Conservation (phyloP, 92 coral and sea anemone genomes). For the Umimayanthus kanabou region DNA sequence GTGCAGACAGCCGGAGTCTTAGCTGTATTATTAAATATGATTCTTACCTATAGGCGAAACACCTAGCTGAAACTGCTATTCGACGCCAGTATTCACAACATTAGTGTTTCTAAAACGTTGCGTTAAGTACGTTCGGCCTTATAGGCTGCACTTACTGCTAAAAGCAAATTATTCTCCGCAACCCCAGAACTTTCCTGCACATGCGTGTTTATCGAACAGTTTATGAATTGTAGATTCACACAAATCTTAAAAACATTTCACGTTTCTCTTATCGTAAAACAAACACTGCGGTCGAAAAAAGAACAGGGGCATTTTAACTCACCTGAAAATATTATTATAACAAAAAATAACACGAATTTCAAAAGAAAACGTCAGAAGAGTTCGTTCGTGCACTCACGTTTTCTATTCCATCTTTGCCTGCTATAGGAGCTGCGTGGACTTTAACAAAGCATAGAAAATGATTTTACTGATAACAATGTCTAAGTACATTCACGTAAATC, state of each 20-base stretch:
- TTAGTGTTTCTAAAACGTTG: neutral
- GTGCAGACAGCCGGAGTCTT: neutral
- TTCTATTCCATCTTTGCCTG: neutral
- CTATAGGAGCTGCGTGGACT: neutral
- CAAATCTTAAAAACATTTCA: neutral
- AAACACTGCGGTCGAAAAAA: constrained; percentile 15
- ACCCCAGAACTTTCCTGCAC: constrained; percentile 13
- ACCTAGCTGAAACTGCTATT: neutral
- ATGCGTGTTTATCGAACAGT: neutral
- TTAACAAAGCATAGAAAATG: neutral
- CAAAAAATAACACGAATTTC: neutral
- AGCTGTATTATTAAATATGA: too few relatives aligned
- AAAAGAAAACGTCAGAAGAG: neutral
- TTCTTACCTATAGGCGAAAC: neutral
- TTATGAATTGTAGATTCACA: neutral
- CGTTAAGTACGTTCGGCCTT: neutral
- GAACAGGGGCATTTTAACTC: neutral
- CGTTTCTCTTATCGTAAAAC: neutral
- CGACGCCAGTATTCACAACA: neutral
- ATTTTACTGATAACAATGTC: neutral
- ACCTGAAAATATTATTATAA: neutral
- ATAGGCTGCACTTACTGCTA: neutral
- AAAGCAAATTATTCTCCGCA: neutral
- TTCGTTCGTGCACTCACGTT: neutral
- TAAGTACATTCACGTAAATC: neutral